Evolutionary conservation across 2,888 invertebrate genomes (phyloP).

Genomic region (Zeuzera pyrina): DNA sequence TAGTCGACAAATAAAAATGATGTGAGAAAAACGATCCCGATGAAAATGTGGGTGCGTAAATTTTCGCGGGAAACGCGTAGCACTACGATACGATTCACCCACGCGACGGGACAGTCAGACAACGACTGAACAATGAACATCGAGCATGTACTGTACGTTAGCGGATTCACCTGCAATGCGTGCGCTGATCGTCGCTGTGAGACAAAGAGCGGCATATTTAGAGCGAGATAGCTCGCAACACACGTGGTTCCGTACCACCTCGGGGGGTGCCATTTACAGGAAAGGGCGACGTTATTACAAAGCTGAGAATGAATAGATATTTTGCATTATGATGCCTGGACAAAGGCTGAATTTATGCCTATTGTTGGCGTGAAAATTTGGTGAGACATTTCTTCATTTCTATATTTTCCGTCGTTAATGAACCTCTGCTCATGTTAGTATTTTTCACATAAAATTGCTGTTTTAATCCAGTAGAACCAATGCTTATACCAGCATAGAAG

Average conservation of each 20-base stretch:
- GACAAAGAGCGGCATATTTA: conserved; percentile 26
- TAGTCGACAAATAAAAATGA: conserved; percentile 10
- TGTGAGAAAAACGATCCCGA: conserved; percentile 9
- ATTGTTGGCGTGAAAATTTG: conserved; percentile 41
- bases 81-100: conserved; percentile 36
- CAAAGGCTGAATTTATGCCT: conserved; percentile 44
- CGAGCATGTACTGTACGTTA: conserved; percentile 17
- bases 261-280: conserved; percentile 52
- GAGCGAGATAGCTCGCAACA: conserved; percentile 34
- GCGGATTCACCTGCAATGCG: conserved; percentile 67
- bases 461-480: too few relatives aligned
- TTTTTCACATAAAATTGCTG: too few relatives aligned
- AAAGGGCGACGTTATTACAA: conserved; percentile 56
- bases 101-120: conserved; percentile 38
- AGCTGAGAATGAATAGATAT: conserved; percentile 56
- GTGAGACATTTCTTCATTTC: conserved; percentile 32
- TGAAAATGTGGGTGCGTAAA: conserved; percentile 33
- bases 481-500: too few relatives aligned
- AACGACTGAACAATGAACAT: conserved; percentile 38
- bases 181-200: conserved; percentile 51
- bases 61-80: conserved; percentile 62
- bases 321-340: conserved; percentile 50
- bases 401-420: conserved; percentile 34
- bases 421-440: too few relatives aligned
- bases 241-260: conserved; percentile 58